A percentile compares a stretch with the other conserved stretches of the same genome.
These are phyloP conservation scores for Arizona elegans DNA, from an alignment of 2,113 vertebrate species.

Conservation along the genomic window DNA sequence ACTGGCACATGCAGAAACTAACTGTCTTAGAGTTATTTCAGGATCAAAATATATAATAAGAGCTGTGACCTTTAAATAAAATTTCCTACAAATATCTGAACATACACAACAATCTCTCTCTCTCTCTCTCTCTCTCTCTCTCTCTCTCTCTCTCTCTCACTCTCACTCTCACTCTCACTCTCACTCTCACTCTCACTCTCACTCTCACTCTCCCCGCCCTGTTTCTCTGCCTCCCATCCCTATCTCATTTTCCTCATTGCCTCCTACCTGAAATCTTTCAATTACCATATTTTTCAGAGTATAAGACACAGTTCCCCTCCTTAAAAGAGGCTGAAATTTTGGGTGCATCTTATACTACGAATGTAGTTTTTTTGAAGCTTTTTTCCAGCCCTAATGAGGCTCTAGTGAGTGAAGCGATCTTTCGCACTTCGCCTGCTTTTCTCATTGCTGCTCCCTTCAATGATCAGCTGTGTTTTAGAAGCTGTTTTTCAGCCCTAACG, in stretches of 20 bases:
- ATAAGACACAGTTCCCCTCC: too few relatives aligned
- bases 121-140: too few relatives aligned
- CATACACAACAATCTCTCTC: background rate
- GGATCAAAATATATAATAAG: background rate
- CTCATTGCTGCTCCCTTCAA: too few relatives aligned
- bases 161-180: fast-evolving
- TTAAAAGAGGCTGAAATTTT: too few relatives aligned
- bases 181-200: fast-evolving
- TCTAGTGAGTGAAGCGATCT: too few relatives aligned
- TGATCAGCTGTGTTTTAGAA: too few relatives aligned
- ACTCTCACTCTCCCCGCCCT: fast-evolving
- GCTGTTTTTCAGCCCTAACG: too few relatives aligned
- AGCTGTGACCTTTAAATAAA: slow-evolving; percentile 11
- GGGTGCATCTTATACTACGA: too few relatives aligned
- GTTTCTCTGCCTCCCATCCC: background rate
- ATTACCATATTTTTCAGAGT: background rate
- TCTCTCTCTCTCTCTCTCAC: too few relatives aligned
- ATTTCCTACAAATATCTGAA: background rate
- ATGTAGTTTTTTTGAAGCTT: too few relatives aligned
- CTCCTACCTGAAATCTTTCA: background rate
- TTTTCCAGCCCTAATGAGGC: too few relatives aligned
- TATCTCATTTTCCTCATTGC: background rate
- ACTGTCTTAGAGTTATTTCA: background rate
- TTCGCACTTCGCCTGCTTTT: too few relatives aligned
- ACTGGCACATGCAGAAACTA: background rate